Conservation (phyloP, 1,140 invertebrate genomes). For the Eurytemora carolleeae region DNA sequence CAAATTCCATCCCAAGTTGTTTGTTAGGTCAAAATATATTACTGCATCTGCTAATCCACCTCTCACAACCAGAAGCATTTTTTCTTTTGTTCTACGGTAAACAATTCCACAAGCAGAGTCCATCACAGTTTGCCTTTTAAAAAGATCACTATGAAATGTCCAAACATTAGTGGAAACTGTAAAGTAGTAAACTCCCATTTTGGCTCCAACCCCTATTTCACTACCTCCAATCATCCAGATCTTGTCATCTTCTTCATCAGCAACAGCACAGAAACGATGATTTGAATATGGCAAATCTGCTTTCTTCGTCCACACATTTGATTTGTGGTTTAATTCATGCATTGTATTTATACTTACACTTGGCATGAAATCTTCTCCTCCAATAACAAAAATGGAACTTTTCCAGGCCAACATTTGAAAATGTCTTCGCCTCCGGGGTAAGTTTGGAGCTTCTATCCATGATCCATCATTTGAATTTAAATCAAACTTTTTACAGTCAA, state of each 20-base stretch:
- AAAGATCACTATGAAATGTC: background rate
- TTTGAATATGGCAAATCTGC: background rate
- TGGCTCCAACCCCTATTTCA: background rate
- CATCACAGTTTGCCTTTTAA: no score
- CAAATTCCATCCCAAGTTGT: no score
- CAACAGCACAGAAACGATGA: background rate
- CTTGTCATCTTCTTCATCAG: background rate
- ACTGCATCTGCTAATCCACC: background rate
- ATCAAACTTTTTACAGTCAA: background rate
- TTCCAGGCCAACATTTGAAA: background rate
- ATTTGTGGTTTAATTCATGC: background rate
- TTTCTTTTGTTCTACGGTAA: no score
- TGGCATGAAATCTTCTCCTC: background rate
- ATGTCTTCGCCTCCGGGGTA: background rate
- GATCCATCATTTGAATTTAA: background rate
- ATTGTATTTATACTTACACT: background rate
- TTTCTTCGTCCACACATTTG: background rate
- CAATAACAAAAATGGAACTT: background rate
- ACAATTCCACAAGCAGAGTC: no score
- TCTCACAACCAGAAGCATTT: background rate
- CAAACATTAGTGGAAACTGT: background rate
- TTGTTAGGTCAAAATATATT: no score
- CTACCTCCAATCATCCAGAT: background rate
- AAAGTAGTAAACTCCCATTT: background rate
- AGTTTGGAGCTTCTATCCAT: background rate